These are phyloP conservation scores for Chloromyia formosa DNA, from an alignment of 2,888 invertebrate species.

Conservation along the genomic window DNA sequence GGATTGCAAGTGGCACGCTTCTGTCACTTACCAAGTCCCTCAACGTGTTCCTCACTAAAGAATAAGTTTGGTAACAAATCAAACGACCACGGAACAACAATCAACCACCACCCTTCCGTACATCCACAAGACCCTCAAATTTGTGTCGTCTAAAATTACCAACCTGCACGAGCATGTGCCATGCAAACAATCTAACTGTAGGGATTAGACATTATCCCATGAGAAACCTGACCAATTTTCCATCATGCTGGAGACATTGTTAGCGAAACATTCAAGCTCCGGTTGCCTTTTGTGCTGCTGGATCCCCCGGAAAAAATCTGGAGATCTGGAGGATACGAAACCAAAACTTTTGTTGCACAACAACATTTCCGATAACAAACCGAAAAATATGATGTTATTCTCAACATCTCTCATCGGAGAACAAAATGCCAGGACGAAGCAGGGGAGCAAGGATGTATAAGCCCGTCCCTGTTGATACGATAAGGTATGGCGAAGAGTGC, in stretches of 20 bases:
- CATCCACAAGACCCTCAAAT: constrained; percentile 9
- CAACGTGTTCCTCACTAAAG: background rate
- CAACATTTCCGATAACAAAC: constrained; percentile 36
- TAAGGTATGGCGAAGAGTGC: background rate
- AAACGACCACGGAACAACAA: no score
- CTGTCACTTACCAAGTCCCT: constrained; percentile 35
- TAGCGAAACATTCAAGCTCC: background rate
- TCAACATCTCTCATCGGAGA: background rate
- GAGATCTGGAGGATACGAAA: background rate
- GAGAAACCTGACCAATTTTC: constrained; percentile 46
- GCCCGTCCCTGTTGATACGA: no score
- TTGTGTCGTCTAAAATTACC: constrained; percentile 21
- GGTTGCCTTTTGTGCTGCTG: background rate
- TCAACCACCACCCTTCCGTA: background rate
- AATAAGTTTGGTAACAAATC: background rate
- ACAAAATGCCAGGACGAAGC: no score
- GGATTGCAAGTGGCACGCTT: constrained; percentile 33
- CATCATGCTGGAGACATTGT: constrained; percentile 40
- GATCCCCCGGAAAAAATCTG: background rate
- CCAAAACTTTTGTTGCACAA: constrained; percentile 15
- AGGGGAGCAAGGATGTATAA: no score
- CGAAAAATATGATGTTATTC: constrained; percentile 19
- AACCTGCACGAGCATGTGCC: constrained; percentile 14
- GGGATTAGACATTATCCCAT: constrained; percentile 46
- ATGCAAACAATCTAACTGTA: constrained; percentile 44